A percentile compares a stretch with the other conserved stretches of the same genome.
Conservation (phyloP, 2,113 vertebrate genomes). For the Trogon melanurus region DNA sequence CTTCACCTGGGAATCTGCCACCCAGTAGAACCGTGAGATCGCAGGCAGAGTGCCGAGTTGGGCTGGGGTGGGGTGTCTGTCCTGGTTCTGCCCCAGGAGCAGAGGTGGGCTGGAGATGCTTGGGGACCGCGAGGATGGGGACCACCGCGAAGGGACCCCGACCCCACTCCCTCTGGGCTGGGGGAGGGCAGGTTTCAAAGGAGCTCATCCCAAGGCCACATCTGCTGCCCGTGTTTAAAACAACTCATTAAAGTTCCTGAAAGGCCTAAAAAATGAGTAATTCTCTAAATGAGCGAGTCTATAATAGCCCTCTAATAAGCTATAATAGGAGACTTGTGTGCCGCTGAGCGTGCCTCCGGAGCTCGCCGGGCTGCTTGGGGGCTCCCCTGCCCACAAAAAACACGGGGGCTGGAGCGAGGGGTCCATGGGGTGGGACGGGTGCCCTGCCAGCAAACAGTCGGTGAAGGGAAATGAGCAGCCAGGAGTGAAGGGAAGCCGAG, state of each 20-base stretch:
- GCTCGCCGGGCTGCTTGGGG: rapidly evolving
- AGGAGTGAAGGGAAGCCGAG: conserved; percentile 43
- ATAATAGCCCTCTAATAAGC: conserved; percentile 57
- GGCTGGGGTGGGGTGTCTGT: not conserved
- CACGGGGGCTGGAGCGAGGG: not conserved
- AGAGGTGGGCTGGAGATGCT: not conserved
- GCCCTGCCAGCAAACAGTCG: not conserved
- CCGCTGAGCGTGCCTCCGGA: not conserved
- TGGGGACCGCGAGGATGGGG: rapidly evolving
- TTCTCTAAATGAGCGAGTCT: conserved; percentile 58
- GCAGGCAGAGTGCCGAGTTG: rapidly evolving
- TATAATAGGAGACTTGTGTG: conserved; percentile 58
- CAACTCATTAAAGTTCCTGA: conserved; percentile 66
- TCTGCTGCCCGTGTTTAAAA: conserved; percentile 58
- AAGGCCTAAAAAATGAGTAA: conserved; percentile 67
- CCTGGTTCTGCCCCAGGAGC: too few relatives aligned
- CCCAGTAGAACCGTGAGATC: not conserved
- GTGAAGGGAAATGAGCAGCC: conserved; percentile 20
- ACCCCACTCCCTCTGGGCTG: rapidly evolving
- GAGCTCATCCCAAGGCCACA: conserved; percentile 60
- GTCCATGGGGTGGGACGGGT: rapidly evolving
- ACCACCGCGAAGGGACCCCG: not conserved
- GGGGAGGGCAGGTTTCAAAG: conserved; percentile 38
- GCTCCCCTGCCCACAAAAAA: rapidly evolving
- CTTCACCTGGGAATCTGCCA: not conserved